A percentile compares a stretch with the other conserved stretches of the same genome.
Evolutionary conservation across 2,888 invertebrate genomes (phyloP).

Genomic region (Drosophila vallismaia): DNA sequence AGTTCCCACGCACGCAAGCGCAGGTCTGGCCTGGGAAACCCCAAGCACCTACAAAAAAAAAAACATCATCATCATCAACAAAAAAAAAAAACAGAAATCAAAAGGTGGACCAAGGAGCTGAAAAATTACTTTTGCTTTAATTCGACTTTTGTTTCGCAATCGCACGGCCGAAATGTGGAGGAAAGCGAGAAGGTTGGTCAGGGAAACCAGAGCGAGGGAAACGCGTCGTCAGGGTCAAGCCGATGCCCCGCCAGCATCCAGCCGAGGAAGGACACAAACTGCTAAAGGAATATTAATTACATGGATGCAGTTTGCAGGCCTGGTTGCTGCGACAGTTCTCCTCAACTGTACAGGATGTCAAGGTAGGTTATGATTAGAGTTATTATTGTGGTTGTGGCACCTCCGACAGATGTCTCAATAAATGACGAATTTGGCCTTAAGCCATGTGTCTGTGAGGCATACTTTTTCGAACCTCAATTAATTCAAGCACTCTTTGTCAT

Average conservation of each 20-base stretch:
- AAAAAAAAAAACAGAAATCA: slow-evolving; percentile 10
- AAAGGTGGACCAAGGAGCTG: slow-evolving; percentile 5
- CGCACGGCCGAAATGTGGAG: slow-evolving; percentile 37
- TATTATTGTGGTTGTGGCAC: too few relatives aligned
- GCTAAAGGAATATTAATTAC: slow-evolving; percentile 63
- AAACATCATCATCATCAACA: not conserved
- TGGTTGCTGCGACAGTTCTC: slow-evolving; percentile 65
- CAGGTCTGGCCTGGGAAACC: slow-evolving; percentile 24
- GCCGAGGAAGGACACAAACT: slow-evolving; percentile 33
- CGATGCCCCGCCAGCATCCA: slow-evolving; percentile 46
- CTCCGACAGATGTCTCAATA: slow-evolving; percentile 23
- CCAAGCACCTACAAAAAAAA: slow-evolving; percentile 10
- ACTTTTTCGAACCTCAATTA: slow-evolving; percentile 31
- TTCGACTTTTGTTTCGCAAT: slow-evolving; percentile 29
- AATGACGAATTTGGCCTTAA: slow-evolving; percentile 32
- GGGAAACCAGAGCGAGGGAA: slow-evolving; percentile 59
- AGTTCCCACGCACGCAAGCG: slow-evolving; percentile 45
- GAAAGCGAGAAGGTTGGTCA: slow-evolving; percentile 47
- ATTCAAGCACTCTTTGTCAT: slow-evolving; percentile 17
- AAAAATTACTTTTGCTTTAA: slow-evolving; percentile 36
- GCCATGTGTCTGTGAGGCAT: slow-evolving; percentile 6
- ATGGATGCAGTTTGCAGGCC: slow-evolving; percentile 62
- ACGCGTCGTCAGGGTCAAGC: slow-evolving; percentile 80
- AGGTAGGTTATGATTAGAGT: slow-evolving; percentile 62
- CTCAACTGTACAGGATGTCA: slow-evolving; percentile 73